These are phyloP conservation scores for Drosophila seguyi DNA, from an alignment of 1,140 invertebrate species.

Conservation along the genomic window DNA sequence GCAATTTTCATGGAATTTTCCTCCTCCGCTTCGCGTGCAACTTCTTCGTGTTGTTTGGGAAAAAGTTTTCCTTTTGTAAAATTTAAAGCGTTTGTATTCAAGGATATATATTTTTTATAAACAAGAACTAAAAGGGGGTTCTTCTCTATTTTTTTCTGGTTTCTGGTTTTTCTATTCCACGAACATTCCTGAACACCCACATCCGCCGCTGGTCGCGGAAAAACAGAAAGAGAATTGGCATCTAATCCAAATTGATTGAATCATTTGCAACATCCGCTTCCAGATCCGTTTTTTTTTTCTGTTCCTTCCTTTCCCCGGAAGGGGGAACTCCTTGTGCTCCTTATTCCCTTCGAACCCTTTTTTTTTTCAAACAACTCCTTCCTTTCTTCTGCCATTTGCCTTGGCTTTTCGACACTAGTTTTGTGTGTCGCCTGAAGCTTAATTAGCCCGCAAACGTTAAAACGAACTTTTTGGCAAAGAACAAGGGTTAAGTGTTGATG, in stretches of 20 bases:
- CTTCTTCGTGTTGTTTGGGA: constrained; percentile 30
- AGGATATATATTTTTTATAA: constrained; percentile 17
- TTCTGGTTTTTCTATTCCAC: background rate
- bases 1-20: constrained; percentile 60
- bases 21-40: constrained; percentile 5
- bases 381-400: constrained; percentile 10
- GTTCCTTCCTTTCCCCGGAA: background rate
- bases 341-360: constrained; percentile 12
- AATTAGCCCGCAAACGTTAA: constrained; percentile 34
- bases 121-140: constrained; percentile 23
- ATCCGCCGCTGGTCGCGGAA: constrained; percentile 9
- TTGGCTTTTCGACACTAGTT: constrained; percentile 45
- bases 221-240: constrained; percentile 10
- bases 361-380: constrained; percentile 5
- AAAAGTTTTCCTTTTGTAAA: constrained; percentile 49
- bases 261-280: constrained; percentile 49
- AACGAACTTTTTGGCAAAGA: constrained; percentile 21
- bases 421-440: constrained; percentile 19
- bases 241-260: constrained; percentile 47
- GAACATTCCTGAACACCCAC: background rate
- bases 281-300: constrained; percentile 13
- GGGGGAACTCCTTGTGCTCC: constrained; percentile 5
- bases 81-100: constrained; percentile 59
- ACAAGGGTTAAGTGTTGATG: constrained; percentile 5
- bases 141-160: background rate